Percentiles rank a stretch among this genome's conserved stretches.
Conservation (phyloP, 1,140 invertebrate genomes). For the Oscheius sp. region DNA sequence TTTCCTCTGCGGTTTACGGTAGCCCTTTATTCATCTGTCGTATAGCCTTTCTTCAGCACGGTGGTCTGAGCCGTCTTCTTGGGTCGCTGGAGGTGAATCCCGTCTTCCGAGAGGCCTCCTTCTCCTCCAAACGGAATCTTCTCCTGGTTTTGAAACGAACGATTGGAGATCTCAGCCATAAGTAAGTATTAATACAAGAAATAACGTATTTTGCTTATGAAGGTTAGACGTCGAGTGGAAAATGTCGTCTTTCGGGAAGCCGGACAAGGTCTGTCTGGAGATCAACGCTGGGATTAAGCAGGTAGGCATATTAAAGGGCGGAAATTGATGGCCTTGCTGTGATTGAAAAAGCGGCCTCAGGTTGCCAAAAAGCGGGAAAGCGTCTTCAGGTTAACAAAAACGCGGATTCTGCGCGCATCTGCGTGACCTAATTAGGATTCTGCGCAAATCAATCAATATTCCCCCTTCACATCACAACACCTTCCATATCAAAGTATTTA, state of each 20-base stretch:
- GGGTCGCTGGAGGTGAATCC: background rate
- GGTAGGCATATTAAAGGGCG: no score
- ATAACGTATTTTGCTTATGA: background rate
- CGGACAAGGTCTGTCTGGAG: conserved; percentile 30
- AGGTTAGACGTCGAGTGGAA: conserved; percentile 33
- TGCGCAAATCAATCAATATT: no score
- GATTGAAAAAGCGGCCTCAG: no score
- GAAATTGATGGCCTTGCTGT: no score
- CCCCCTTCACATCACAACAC: no score
- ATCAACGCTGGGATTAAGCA: conserved; percentile 32
- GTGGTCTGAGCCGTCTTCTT: conserved; percentile 13
- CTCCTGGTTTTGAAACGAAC: conserved; percentile 20
- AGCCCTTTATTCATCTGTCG: background rate
- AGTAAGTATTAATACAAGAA: background rate
- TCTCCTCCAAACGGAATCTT: conserved; percentile 16
- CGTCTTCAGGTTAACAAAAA: no score
- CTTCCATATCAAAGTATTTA: no score
- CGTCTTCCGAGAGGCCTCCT: conserved; percentile 12
- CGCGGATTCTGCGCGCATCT: no score
- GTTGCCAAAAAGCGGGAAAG: no score
- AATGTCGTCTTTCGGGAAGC: conserved; percentile 19
- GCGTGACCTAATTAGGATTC: no score
- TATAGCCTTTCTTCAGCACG: conserved; percentile 16
- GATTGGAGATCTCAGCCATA: conserved; percentile 29
- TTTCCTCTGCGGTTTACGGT: conserved; percentile 20